phyloP scores from a whole-genome alignment of 1,140 invertebrate species.

The Polypedilum vanderplanki region DNA sequence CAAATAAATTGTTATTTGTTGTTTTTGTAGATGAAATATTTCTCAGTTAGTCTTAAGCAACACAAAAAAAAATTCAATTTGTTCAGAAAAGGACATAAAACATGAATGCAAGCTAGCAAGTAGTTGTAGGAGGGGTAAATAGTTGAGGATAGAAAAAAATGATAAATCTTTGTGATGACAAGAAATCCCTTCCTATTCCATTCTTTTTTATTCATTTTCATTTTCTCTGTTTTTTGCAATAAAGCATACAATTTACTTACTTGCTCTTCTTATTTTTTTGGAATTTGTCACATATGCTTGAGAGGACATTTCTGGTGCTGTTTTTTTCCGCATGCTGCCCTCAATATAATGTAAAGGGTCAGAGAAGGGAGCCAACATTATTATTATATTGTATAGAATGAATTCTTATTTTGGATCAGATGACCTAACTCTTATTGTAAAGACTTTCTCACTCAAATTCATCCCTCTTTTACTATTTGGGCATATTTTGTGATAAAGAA shows the following conservation, averaged over 20 bases:
- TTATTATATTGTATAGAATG: too few relatives aligned
- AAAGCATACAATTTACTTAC: not conserved
- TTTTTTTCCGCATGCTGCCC: not conserved
- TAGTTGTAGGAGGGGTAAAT: not conserved
- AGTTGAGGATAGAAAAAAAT: constrained; percentile 6
- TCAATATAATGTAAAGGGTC: not conserved
- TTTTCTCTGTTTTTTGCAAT: not conserved
- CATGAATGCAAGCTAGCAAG: not conserved
- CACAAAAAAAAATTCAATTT: not conserved
- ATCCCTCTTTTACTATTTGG: too few relatives aligned
- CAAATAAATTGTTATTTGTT: too few relatives aligned
- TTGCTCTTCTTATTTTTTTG: not conserved
- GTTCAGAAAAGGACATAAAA: not conserved
- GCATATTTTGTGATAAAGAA: too few relatives aligned
- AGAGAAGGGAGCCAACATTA: not conserved
- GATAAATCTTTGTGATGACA: not conserved
- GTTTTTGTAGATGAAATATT: too few relatives aligned
- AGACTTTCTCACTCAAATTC: too few relatives aligned
- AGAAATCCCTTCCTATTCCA: not conserved
- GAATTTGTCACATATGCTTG: constrained; percentile 6
- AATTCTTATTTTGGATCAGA: too few relatives aligned
- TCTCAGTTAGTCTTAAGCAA: not conserved
- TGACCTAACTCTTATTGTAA: too few relatives aligned
- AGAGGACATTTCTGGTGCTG: not conserved
- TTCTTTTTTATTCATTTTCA: not conserved